These are phyloP conservation scores for Dynastes tityus DNA, from an alignment of 2,888 invertebrate genomes.

Conservation along the genomic window DNA sequence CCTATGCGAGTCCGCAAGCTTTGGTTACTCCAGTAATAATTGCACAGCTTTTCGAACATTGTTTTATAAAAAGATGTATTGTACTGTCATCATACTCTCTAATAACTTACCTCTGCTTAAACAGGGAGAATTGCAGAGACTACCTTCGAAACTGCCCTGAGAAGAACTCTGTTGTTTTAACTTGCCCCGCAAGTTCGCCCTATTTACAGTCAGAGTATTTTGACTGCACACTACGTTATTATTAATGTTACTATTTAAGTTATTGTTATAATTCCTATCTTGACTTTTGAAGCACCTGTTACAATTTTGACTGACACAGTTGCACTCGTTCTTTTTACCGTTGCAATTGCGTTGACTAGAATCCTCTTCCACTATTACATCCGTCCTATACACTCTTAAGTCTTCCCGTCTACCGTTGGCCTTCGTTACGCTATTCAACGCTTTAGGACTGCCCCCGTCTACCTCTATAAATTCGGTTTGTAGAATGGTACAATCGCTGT, in stretches of 20 bases:
- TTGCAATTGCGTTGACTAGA: conserved; percentile 50
- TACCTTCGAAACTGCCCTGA: conserved; percentile 71
- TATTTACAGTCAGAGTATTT: conserved; percentile 63
- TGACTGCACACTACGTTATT: conserved; percentile 62
- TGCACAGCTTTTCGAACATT: background rate
- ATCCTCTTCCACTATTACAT: conserved; percentile 46
- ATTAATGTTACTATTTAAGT: conserved; percentile 63
- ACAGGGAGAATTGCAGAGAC: conserved; percentile 73
- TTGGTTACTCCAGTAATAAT: too few species aligned
- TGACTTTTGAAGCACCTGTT: conserved; percentile 64
- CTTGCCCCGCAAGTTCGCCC: conserved; percentile 64
- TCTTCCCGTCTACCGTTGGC: conserved; percentile 41
- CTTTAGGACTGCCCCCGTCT: conserved; percentile 47
- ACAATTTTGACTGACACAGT: conserved; percentile 61
- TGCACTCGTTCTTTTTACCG: conserved; percentile 54
- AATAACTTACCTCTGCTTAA: conserved; percentile 72
- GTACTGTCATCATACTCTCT: too few species aligned
- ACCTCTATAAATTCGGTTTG: conserved; percentile 58
- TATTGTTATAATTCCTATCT: conserved; percentile 65
- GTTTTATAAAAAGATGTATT: too few species aligned
- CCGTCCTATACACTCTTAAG: conserved; percentile 37
- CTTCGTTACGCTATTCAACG: conserved; percentile 21
- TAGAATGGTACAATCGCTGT: conserved; percentile 62
- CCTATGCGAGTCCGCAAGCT: too few species aligned
- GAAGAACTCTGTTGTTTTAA: conserved; percentile 68